Conservation (phyloP, 2,888 invertebrate genomes). For the Sminthurides aquaticus region DNA sequence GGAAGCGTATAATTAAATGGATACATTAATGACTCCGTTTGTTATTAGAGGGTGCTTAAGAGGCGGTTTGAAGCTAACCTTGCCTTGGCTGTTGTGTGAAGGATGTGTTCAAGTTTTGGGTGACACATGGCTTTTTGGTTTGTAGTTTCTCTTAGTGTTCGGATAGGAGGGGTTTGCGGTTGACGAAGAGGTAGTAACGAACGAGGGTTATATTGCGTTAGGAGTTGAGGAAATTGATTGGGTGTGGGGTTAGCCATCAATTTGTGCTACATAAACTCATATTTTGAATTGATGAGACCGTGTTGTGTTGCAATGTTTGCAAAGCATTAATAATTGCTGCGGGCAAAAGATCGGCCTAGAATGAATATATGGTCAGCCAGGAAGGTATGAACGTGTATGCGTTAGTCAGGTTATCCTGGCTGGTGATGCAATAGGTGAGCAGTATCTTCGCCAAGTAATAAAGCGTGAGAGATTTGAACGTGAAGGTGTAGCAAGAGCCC, state of each 20-base stretch:
- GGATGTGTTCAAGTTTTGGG: too few species aligned
- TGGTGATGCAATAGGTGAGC: background rate
- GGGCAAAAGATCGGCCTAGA: background rate
- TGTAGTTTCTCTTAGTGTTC: background rate
- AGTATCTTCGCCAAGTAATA: background rate
- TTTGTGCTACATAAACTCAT: background rate
- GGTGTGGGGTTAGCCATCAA: background rate
- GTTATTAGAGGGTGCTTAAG: too few species aligned
- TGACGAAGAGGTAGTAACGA: too few species aligned
- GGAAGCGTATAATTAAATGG: too few species aligned
- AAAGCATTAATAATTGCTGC: background rate
- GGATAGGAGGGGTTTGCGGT: background rate
- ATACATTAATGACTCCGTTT: too few species aligned
- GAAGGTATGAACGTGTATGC: background rate
- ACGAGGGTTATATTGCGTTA: background rate
- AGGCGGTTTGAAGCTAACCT: too few species aligned
- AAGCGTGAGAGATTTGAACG: constrained; percentile 10
- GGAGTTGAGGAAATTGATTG: background rate
- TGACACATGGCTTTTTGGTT: background rate
- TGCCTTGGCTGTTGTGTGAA: too few species aligned
- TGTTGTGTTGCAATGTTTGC: background rate
- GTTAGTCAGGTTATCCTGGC: background rate
- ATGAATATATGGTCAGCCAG: background rate
- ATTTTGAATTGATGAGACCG: background rate
- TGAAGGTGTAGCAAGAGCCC: constrained; percentile 39